phyloP scores from a whole-genome alignment of 2,797 vertebrate species.

The Odontamblyopus rebecca region DNA sequence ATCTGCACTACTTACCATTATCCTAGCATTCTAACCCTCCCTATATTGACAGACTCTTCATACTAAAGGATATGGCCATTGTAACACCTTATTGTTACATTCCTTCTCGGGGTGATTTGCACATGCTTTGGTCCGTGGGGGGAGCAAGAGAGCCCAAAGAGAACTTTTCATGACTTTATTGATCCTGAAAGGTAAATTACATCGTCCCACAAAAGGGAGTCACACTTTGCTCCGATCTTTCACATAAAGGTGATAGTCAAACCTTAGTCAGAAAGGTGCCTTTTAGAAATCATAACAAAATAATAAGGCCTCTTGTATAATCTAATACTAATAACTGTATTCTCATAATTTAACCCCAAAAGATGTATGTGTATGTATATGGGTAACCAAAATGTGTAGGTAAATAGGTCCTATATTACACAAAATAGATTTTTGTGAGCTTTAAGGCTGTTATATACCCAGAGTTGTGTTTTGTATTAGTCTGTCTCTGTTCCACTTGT shows the following conservation, averaged over 20 bases:
- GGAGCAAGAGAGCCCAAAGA: neutral
- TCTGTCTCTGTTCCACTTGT: too few species aligned
- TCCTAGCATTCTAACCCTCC: neutral
- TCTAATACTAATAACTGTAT: neutral
- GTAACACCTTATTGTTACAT: neutral
- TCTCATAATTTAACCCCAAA: neutral
- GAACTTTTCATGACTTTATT: constrained; percentile 4
- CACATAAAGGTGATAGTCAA: neutral
- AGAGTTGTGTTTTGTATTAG: too few species aligned
- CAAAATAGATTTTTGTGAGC: neutral
- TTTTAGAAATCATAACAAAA: neutral
- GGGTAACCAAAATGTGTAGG: neutral
- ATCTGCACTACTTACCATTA: neutral
- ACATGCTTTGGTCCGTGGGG: neutral
- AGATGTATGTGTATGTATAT: too few species aligned
- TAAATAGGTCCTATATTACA: too few species aligned
- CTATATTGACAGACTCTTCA: neutral
- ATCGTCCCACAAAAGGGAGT: neutral
- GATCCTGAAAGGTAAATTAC: constrained; percentile 3
- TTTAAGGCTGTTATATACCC: neutral
- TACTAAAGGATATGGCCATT: neutral
- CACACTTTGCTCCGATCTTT: neutral
- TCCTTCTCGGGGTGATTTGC: neutral
- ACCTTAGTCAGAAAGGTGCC: neutral
- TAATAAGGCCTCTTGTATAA: neutral